These are phyloP conservation scores for Diploptera punctata DNA, from an alignment of 2,888 invertebrate genomes.

Conservation along the genomic window DNA sequence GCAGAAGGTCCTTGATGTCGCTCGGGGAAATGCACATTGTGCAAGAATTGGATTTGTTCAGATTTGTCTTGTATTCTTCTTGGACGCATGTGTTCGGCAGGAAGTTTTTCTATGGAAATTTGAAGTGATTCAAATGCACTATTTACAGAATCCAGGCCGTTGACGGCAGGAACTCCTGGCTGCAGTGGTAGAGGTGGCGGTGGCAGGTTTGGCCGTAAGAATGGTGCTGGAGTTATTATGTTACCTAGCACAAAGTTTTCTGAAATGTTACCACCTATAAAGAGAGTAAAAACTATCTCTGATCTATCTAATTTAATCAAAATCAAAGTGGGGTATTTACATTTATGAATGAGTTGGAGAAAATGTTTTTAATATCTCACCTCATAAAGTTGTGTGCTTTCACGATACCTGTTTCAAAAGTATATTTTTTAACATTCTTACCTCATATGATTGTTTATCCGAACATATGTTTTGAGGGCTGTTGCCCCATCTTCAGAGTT, in stretches of 20 bases:
- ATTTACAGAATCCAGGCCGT: not conserved
- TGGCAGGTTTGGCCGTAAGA: constrained; percentile 19
- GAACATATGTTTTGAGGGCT: too few species aligned
- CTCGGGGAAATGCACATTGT: constrained; percentile 64
- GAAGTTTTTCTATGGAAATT: not conserved
- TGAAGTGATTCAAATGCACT: constrained; percentile 3
- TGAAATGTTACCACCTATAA: not conserved
- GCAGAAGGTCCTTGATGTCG: constrained; percentile 28
- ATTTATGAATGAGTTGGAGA: too few species aligned
- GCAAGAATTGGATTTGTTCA: constrained; percentile 63
- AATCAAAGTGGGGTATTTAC: not conserved
- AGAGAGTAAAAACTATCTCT: not conserved
- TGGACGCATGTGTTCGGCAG: not conserved
- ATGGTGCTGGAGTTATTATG: constrained; percentile 24
- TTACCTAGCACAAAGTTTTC: constrained; percentile 38
- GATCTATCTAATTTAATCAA: not conserved
- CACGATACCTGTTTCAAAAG: not conserved
- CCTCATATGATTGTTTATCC: too few species aligned
- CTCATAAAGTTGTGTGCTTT: too few species aligned
- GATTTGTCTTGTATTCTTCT: constrained; percentile 48
- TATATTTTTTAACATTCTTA: too few species aligned
- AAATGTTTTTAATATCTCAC: too few species aligned
- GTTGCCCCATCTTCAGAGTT: too few species aligned
- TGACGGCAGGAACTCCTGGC: not conserved
- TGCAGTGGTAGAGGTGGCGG: too few species aligned